A percentile compares a stretch with the other conserved stretches of the same genome.
Evolutionary conservation across 2,113 vertebrate species (phyloP).

Genomic region (Dascyllus trimaculatus): DNA sequence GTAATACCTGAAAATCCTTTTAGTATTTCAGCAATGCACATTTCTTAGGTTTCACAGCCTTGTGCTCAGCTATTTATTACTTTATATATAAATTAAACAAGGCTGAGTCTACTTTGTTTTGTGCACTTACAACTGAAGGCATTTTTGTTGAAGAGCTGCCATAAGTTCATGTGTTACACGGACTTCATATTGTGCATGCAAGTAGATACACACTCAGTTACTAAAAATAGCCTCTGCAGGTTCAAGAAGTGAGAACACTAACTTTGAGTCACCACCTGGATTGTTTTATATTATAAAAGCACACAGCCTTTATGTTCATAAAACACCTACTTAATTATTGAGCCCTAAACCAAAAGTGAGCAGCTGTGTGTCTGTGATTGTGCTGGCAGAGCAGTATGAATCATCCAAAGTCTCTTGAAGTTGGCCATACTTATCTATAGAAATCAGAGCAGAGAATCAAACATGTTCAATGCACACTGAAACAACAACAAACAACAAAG

Average conservation of each 20-base stretch:
- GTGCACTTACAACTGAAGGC: background rate
- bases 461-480: conserved; percentile 35
- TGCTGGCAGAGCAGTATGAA: conserved; percentile 26
- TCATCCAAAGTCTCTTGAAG: conserved; percentile 51
- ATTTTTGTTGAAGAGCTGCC: background rate
- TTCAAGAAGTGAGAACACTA: conserved; percentile 32
- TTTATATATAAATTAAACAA: background rate
- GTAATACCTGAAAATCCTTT: background rate
- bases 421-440: conserved; percentile 41
- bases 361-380: conserved; percentile 16
- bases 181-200: background rate
- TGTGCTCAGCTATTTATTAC: too few relatives aligned
- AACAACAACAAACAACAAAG: conserved; percentile 45
- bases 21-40: background rate
- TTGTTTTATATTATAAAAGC: conserved; percentile 48
- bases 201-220: background rate
- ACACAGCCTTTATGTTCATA: conserved; percentile 38
- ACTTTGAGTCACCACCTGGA: conserved; percentile 36
- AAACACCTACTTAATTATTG: conserved; percentile 57
- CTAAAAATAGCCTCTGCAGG: conserved; percentile 29
- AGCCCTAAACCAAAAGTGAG: conserved; percentile 53
- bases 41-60: background rate
- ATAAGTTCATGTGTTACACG: background rate
- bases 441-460: conserved; percentile 46
- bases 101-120: background rate